These are phyloP conservation scores for Acrossocheilus fasciatus DNA, from an alignment of 2,797 vertebrate genomes.

Conservation along the genomic window DNA sequence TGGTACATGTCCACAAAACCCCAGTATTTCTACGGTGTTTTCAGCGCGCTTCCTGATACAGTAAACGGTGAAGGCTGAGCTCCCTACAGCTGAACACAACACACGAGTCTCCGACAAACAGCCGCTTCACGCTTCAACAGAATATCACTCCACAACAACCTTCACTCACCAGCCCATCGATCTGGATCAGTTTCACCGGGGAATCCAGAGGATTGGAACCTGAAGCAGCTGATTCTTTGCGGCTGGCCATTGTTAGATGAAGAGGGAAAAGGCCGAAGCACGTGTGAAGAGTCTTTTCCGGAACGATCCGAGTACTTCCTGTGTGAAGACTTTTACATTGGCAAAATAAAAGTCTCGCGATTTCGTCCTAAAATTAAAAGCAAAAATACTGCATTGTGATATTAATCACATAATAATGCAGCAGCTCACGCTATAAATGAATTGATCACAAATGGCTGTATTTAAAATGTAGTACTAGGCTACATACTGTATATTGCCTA, in stretches of 20 bases:
- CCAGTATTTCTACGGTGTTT: neutral
- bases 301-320: neutral
- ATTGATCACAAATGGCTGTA: neutral
- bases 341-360: slow-evolving; percentile 21
- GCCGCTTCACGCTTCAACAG: neutral
- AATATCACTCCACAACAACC: neutral
- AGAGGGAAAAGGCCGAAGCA: neutral
- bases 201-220: slow-evolving; percentile 70
- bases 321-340: neutral
- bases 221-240: slow-evolving; percentile 62
- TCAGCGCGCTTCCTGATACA: neutral
- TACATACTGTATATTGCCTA: neutral
- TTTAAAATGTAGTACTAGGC: neutral
- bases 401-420: neutral
- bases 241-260: slow-evolving; percentile 63
- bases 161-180: slow-evolving; percentile 77
- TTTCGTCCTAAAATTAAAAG: neutral
- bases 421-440: neutral
- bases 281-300: neutral
- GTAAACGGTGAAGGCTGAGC: neutral
- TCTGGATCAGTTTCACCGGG: slow-evolving; percentile 78
- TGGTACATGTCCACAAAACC: neutral
- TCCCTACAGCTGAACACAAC: neutral
- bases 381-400: neutral
- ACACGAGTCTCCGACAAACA: neutral